These are phyloP conservation scores for Collichthys lucidus DNA, from an alignment of 2,113 vertebrate genomes.

Conservation along the genomic window DNA sequence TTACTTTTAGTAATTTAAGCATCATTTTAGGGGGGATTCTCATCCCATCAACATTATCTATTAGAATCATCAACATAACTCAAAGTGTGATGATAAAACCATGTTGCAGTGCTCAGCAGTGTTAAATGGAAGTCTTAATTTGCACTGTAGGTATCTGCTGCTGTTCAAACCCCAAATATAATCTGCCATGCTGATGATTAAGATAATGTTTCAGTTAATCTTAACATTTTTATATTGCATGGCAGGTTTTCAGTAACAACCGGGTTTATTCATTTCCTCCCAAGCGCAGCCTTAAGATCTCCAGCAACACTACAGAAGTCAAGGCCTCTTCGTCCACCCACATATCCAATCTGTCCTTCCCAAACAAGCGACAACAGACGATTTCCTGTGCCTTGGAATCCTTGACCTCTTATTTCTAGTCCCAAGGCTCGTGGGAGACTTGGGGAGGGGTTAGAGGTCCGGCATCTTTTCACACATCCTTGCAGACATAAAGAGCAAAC, in stretches of 20 bases:
- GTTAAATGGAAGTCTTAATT: background rate
- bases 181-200: constrained; percentile 2
- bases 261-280: constrained; percentile 38
- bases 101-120: background rate
- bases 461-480: constrained; percentile 82
- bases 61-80: background rate
- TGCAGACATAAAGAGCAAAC: constrained; percentile 80
- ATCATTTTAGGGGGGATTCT: background rate
- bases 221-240: constrained; percentile 12
- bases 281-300: constrained; percentile 38
- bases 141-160: background rate
- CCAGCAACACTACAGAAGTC: constrained; percentile 46
- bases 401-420: constrained; percentile 46
- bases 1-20: background rate
- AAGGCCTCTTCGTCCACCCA: constrained; percentile 55
- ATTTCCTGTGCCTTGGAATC: constrained; percentile 66
- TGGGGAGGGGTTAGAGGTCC: constrained; percentile 66
- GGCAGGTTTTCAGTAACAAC: constrained; percentile 18
- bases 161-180: background rate
- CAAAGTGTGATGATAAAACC: background rate
- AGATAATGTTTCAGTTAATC: constrained; percentile 20
- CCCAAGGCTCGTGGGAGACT: constrained; percentile 50
- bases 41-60: background rate
- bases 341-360: constrained; percentile 64
- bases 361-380: constrained; percentile 60